Percentiles rank a stretch among this genome's conserved stretches.
These are phyloP conservation scores for Sitta europaea DNA, from an alignment of 2,113 vertebrate species.

Conservation along the genomic window DNA sequence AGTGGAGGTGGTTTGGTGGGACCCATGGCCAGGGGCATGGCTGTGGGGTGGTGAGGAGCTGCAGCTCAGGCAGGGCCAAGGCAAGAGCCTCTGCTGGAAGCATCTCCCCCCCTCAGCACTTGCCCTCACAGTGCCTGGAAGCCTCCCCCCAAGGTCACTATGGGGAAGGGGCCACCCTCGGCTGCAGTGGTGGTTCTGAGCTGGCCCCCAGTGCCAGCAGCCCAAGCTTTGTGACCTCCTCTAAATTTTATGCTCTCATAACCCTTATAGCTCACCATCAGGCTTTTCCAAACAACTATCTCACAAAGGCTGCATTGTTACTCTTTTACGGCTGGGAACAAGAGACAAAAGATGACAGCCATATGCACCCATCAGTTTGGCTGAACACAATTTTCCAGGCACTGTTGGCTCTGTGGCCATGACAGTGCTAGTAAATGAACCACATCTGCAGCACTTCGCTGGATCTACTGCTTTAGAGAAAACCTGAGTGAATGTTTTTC, in stretches of 20 bases:
- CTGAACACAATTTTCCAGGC: not conserved
- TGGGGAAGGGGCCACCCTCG: not conserved
- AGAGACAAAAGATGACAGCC: not conserved
- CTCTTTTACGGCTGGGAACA: not conserved
- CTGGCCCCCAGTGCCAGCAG: not conserved
- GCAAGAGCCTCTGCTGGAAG: not conserved
- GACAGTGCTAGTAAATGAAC: not conserved
- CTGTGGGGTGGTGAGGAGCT: not conserved
- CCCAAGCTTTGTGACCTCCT: rapidly evolving
- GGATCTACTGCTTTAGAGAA: not conserved
- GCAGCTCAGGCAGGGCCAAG: not conserved
- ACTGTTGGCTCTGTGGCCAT: not conserved
- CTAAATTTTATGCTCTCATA: not conserved
- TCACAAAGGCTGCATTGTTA: not conserved
- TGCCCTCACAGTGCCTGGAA: not conserved
- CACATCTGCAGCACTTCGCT: not conserved
- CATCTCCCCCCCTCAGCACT: not conserved
- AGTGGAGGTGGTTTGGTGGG: not conserved
- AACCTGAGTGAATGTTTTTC: not conserved
- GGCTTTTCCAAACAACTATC: not conserved
- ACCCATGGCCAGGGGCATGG: rapidly evolving
- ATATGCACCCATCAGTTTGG: not conserved
- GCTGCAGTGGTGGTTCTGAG: not conserved
- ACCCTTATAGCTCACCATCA: not conserved
- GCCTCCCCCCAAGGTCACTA: not conserved